A percentile compares a stretch with the other conserved stretches of the same genome.
phyloP scores from a whole-genome alignment of 2,888 invertebrate species.

The Ichneumon xanthorius region DNA sequence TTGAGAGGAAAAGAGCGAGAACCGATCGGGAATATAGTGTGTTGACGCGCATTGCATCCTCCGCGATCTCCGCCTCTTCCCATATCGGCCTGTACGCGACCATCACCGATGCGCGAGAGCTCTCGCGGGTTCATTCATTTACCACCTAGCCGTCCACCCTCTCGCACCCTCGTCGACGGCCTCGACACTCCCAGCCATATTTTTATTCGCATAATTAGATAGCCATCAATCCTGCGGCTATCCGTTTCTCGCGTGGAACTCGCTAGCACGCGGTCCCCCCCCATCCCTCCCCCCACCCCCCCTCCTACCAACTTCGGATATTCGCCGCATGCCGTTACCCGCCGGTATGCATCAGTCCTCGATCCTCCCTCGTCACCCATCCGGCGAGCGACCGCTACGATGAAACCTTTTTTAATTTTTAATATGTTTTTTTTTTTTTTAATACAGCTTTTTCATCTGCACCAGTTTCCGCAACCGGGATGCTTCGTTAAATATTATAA shows the following conservation, averaged over 20 bases:
- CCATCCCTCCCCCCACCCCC: conserved; percentile 35
- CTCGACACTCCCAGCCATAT: conserved; percentile 67
- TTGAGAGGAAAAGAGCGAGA: conserved; percentile 40
- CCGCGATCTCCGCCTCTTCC: conserved; percentile 10
- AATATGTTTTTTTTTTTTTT: conserved; percentile 9
- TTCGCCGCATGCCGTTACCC: conserved; percentile 27
- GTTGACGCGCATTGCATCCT: conserved; percentile 26
- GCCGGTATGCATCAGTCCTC: conserved; percentile 42
- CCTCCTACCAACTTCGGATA: conserved; percentile 32
- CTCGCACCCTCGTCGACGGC: conserved; percentile 21
- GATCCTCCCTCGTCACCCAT: conserved; percentile 47
- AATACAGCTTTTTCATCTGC: conserved; percentile 36
- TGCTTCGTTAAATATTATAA: conserved; percentile 64
- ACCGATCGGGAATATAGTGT: conserved; percentile 34
- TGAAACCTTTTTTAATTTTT: conserved; percentile 40
- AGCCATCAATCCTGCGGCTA: conserved; percentile 79
- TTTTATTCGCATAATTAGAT: conserved; percentile 81
- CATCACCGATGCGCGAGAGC: conserved; percentile 45
- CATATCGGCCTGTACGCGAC: conserved; percentile 17
- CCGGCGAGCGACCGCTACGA: conserved; percentile 5
- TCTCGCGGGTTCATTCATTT: conserved; percentile 53
- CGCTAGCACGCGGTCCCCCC: conserved; percentile 58
- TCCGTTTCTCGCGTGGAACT: conserved; percentile 63
- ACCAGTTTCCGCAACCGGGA: conserved; percentile 13
- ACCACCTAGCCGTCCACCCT: neutral